Base-by-base conservation (phyloP, 2,888 invertebrate genomes). In the Artemia sinica region DNA sequence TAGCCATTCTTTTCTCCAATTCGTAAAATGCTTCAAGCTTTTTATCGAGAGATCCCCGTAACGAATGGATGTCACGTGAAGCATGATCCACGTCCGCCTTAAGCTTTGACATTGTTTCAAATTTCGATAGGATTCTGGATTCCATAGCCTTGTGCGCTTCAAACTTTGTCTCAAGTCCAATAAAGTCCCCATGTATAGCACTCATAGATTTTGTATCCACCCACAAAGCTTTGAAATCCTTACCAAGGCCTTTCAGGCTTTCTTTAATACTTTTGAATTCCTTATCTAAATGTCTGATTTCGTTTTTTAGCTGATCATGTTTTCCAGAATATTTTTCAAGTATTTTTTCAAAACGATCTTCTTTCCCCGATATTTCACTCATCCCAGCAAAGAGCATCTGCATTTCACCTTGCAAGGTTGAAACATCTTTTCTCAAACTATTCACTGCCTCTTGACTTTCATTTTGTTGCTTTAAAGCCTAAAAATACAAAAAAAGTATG, bases 401-500 rank as follows among this genome's bases (percentile, higher is more conserved):
- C 14, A 58, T 18, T 58, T 58, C 58, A 8, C 14, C n/a, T 58
- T n/a, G 18, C 58, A 58, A 18, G 58, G 58, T 14, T 9, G 58
- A 58, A 10, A 58, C 58, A 9, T 58, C 58, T 58, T 58, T 58
- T 8, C 58, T n/a, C 58, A 58, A 58, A 58, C 14, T 58, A n/a
- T 58, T 18, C 14, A 18, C 18, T n/a, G 58, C 58, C 18, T 58
- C 58, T 58, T 58, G n/a, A 18, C 18, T 58, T 18, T 58, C 14
- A n/a, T 58, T n/a, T 18, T 58, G 14, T 58, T 58, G 58, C 58
- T 58, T n/a, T 9, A 58, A 1, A 58, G 58, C 58, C 58, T 58
- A 18, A 58, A 58, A 58, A 14, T 18, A 58, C 14, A 58, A 58
- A 58, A 58, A 58, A 14, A 58, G 28, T 28, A 28, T 28, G 28